Conservation (phyloP, 2,797 vertebrate species). For the Delichon dasypus region DNA sequence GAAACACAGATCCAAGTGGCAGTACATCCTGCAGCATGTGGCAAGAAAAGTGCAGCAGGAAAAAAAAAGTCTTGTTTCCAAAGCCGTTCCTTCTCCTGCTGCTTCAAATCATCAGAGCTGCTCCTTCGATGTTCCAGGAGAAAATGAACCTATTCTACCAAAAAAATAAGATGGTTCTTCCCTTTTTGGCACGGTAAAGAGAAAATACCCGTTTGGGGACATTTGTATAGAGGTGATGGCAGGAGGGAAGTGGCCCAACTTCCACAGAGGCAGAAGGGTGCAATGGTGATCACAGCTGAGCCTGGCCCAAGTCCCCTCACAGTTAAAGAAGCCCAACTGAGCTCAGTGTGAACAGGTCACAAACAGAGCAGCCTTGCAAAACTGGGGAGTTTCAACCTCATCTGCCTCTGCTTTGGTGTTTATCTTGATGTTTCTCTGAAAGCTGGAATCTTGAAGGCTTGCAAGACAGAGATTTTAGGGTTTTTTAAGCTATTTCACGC, state of each 20-base stretch:
- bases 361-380: background rate
- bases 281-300: background rate
- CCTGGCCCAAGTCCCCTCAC: background rate
- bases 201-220: background rate
- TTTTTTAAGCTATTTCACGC: background rate
- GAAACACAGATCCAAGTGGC: background rate
- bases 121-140: background rate
- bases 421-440: background rate
- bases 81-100: background rate
- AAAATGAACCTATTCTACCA: background rate
- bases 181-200: background rate
- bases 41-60: background rate
- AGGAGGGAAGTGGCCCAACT: background rate
- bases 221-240: background rate
- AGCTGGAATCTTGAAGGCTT: background rate
- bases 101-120: background rate
- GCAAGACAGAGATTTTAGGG: background rate
- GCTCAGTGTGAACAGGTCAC: background rate
- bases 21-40: accelerated
- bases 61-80: background rate
- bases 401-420: background rate
- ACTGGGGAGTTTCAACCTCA: accelerated
- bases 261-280: background rate
- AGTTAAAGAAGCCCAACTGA: background rate
- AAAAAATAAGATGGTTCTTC: background rate